Evolutionary conservation across 2,113 vertebrate species (phyloP).

Genomic region (Hippoglossus stenolepis): DNA sequence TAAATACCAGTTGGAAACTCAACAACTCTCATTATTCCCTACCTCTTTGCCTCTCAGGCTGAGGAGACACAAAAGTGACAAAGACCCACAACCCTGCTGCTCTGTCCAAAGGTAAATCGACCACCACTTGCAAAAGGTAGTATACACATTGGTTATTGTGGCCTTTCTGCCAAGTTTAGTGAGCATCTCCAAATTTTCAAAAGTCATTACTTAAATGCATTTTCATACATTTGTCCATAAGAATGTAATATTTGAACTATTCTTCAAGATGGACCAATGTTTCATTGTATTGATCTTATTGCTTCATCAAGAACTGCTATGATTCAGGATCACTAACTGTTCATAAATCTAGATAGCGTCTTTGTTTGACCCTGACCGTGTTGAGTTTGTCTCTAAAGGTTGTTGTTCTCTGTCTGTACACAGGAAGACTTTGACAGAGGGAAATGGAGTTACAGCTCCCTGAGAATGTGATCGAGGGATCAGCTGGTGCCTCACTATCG

Average conservation of each 20-base stretch:
- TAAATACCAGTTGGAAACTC: background rate
- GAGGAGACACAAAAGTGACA: constrained; percentile 68
- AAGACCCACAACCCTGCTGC: constrained; percentile 67
- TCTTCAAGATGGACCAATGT: background rate
- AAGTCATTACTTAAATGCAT: background rate
- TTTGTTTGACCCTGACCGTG: background rate
- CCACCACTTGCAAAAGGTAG: too few species aligned
- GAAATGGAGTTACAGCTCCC: constrained; percentile 60
- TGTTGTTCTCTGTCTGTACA: constrained; percentile 20
- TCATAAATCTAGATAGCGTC: background rate
- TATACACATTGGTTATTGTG: too few species aligned
- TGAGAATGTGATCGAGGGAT: too few species aligned
- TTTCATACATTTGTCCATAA: too few species aligned
- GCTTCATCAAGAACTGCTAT: background rate
- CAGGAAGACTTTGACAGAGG: constrained; percentile 67
- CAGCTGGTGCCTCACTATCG: too few species aligned
- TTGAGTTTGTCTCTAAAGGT: background rate
- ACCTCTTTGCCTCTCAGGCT: constrained; percentile 53
- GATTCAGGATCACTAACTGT: background rate
- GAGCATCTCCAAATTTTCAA: too few species aligned
- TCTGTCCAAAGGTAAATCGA: constrained; percentile 72
- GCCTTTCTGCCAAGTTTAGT: too few species aligned
- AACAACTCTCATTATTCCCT: background rate
- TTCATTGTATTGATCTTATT: background rate
- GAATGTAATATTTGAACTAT: too few species aligned